Base-by-base conservation (phyloP, 1,140 invertebrate species). In the Orius insidiosus region DNA sequence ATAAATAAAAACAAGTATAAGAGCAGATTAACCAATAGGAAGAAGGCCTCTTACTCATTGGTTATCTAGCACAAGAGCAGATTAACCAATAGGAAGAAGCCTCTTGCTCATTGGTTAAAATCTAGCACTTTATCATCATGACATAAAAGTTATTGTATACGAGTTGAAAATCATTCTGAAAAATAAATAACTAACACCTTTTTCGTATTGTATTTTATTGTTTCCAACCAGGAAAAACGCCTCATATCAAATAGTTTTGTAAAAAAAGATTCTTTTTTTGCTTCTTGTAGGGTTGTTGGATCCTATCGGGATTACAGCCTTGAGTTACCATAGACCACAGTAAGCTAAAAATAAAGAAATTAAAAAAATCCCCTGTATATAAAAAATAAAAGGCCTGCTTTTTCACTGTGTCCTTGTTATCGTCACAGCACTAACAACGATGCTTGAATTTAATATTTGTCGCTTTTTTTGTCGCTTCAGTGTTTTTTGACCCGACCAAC, bases 261-360 rank as follows among this genome's bases (percentile, higher is more conserved):
- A 24, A 18, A 43, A n/a, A 43, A 31, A 32, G 11, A 43, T 19
- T 32, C 30, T 33, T 31, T 41, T 33, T 50, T 45, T 50, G 19
- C 37, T 51, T 53, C 48, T 54, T 53, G 47, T 55, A 56, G 56
- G 55, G 52, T 56, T 52, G 52, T 55, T 49, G 56, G 56, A 52
- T 52, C 55, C 32, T 58, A 58, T 53, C 55, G 56, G 50, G 56
- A 56, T 54, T 58, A 54, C 54, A 54, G 55, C 48, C 52, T 58
- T 51, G 56, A 58, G 53, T 52, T 54, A 41, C 52, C 54, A 45
- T 57, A 57, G 19, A 40, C 47, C 47, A 48, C 50, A 50, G 54
- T 55, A 55, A 55, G 54, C 54, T 14, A 51, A 39, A 14, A 19
- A 37, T 4, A 3, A 37, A 37, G n/a, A 11, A 5, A 37, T 3